Evolutionary conservation across 2,888 invertebrate species (phyloP), one percentile per base, ranked within the genome.

Genomic region (Tyria jacobaeae): DNA sequence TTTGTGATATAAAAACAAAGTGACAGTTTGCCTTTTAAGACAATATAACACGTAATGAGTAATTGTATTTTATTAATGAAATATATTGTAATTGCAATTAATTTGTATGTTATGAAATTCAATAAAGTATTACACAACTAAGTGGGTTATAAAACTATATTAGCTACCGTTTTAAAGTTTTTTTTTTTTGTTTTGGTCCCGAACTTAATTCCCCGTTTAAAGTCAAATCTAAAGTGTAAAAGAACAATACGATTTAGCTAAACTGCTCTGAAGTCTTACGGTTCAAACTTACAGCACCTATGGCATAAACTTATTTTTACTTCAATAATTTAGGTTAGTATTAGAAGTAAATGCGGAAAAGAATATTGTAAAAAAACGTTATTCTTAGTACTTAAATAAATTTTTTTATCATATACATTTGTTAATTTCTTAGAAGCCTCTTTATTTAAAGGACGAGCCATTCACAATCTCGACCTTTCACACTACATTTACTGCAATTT

Each of bases 401-500:
- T 4, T 39, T n/a, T n/a, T n/a, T n/a, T n/a, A 39, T 12, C 31
- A 44, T 31, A 44, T 44, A n/a, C 1, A 44, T 34, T 31, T n/a
- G 15, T n/a, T 55, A 21, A 31, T 44, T 55, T 55, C 44, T 44
- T 21, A 55, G 44, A 44, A 44, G 9, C 35, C 24, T 10, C 34
- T 48, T 47, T 10, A 55, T 47, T 44, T 21, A 34, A 55, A 24
- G 6, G n/a, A 10, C 44, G 25, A 24, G 24, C 48, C 41, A 49
- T 37, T 50, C 53, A 25, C 49, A 10, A 37, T 44, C 15, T 56
- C 53, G 52, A 50, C 70, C 73, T 74, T 74, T 74, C 69, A 71
- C 72, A 74, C 75, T 62, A 41, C 60, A 53, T 67, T 75, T 65
- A 70, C 61, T 66, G n/a, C 57, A 70, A 53, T 60, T 56, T 65